Conservation (phyloP, 2,797 vertebrate species). For the Clarias fuscus region DNA sequence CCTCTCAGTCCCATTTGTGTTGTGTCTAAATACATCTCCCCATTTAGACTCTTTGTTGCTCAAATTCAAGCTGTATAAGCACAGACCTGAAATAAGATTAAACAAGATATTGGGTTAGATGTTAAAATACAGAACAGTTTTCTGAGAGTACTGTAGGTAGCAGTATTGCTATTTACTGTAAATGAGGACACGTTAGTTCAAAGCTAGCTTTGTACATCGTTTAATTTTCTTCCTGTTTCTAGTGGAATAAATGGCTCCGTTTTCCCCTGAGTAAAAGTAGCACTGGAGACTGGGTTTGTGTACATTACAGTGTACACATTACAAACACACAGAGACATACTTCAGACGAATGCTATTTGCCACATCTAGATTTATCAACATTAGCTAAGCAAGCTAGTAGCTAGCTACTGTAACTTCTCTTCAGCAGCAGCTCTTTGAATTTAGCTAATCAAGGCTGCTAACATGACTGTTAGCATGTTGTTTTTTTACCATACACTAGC, state of each 20-base stretch:
- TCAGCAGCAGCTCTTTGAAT: neutral
- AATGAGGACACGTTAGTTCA: neutral
- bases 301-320: neutral
- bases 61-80: neutral
- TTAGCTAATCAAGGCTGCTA: neutral
- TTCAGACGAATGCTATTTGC: neutral
- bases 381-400: neutral
- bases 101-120: neutral
- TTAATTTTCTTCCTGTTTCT: neutral
- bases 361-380: neutral
- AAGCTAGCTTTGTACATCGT: neutral
- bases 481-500: neutral
- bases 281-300: neutral
- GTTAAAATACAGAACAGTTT: too few species aligned
- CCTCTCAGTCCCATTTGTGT: neutral
- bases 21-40: neutral
- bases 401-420: neutral
- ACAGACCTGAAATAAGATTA: neutral
- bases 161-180: neutral
- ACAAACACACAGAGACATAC: neutral
- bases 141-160: neutral
- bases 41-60: neutral
- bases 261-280: neutral
- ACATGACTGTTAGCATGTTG: neutral
- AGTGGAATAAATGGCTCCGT: neutral